These are phyloP conservation scores for Garra rufa DNA, from an alignment of 2,113 vertebrate species.

Conservation along the genomic window DNA sequence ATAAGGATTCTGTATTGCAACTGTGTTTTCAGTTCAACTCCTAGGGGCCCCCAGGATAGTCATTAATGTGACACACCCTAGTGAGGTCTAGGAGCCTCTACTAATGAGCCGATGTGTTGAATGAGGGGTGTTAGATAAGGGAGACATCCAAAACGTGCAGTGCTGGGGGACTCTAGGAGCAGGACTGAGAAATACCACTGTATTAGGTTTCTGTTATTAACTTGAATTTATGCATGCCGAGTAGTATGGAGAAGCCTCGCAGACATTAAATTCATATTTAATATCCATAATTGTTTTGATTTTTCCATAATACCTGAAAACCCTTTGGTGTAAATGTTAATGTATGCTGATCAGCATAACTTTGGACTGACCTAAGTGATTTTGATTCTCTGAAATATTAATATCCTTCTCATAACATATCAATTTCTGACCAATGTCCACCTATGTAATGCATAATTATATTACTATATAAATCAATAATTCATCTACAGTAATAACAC, in stretches of 20 bases:
- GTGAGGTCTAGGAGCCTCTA: constrained; percentile 9
- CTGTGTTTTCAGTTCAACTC: constrained; percentile 2
- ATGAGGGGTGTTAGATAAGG: constrained; percentile 13
- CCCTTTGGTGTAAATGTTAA: constrained; percentile 43
- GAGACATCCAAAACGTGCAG: constrained; percentile 13
- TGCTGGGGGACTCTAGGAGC: neutral
- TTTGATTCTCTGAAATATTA: constrained; percentile 51
- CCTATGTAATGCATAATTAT: constrained; percentile 50
- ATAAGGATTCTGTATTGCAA: constrained; percentile 2
- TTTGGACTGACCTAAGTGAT: constrained; percentile 41
- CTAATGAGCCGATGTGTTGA: constrained; percentile 3
- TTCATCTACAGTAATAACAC: constrained; percentile 51
- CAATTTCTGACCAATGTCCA: constrained; percentile 44
- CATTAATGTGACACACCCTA: constrained; percentile 23
- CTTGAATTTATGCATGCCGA: constrained; percentile 9
- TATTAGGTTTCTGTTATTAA: neutral
- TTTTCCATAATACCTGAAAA: constrained; percentile 32
- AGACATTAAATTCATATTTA: constrained; percentile 23
- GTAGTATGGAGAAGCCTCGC: neutral
- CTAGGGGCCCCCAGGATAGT: neutral
- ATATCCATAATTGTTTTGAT: constrained; percentile 48
- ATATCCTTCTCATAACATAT: constrained; percentile 45
- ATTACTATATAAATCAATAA: constrained; percentile 59
- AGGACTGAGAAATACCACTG: neutral
- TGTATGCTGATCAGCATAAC: constrained; percentile 41